A percentile compares a stretch with the other conserved stretches of the same genome.
Evolutionary conservation across 2,797 vertebrate genomes (phyloP).

Genomic region (Acanthurus leucopareius): DNA sequence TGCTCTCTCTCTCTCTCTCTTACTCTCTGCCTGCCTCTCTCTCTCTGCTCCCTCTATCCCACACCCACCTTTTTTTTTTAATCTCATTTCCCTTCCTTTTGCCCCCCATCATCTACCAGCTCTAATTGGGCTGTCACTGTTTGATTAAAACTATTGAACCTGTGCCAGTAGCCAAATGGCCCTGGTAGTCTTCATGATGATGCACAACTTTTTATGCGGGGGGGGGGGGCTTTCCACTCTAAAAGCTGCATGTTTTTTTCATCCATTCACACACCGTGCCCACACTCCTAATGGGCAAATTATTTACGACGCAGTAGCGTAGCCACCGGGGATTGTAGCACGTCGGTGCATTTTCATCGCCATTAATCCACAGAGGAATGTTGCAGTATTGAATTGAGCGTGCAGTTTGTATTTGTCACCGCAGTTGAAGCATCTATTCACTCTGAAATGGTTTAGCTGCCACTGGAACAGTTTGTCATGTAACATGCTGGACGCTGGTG

Average conservation of each 20-base stretch:
- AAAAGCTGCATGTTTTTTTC: conserved; percentile 41
- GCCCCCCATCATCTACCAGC: conserved; percentile 49
- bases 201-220: conserved; percentile 24
- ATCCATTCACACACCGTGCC: conserved; percentile 24
- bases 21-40: too few species aligned
- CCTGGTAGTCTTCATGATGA: conserved; percentile 33
- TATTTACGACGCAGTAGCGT: conserved; percentile 31
- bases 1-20: conserved; percentile 42
- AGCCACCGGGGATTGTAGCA: conserved; percentile 18
- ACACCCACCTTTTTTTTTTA: conserved; percentile 35
- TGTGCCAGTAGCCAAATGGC: conserved; percentile 51
- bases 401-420: conserved; percentile 50
- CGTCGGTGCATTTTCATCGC: conserved; percentile 34
- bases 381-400: conserved; percentile 30
- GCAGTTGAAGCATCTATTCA: conserved; percentile 33
- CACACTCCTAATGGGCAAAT: conserved; percentile 50
- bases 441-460: conserved; percentile 30
- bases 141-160: conserved; percentile 57
- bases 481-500: conserved; percentile 5
- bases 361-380: conserved; percentile 61
- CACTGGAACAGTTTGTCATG: conserved; percentile 22
- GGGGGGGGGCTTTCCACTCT: conserved; percentile 23
- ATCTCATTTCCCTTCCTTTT: conserved; percentile 47
- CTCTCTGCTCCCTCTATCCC: conserved; percentile 5
- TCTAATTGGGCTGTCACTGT: conserved; percentile 58